Base-by-base conservation (phyloP, 1,140 invertebrate species). In the Radopholus similis region DNA sequence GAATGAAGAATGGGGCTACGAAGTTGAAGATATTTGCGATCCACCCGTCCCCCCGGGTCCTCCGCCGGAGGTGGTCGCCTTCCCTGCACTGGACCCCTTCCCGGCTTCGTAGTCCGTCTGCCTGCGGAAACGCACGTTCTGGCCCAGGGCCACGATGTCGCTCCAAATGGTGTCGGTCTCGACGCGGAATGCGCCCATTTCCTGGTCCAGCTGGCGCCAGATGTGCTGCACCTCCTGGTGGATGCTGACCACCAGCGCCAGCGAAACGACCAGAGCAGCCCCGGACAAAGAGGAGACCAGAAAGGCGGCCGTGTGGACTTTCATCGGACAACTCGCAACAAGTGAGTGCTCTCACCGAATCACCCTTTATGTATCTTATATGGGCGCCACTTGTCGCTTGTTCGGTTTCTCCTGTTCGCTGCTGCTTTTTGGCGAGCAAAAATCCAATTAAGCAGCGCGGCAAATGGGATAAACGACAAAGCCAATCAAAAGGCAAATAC, bases 261-360 rank as follows among this genome's bases (percentile, higher is more conserved):
- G 74, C 35, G 57, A 83, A 32, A 56, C 75, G 34, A 80, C 44
- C 32, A 80, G 64, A 9, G 78, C 64, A 26, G 77, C 38, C 18
- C 74, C 78, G 28, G 74, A 78, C 38, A 83, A 54, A 42, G 78
- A 70, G 35, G 81, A 83, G 30, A 80, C 78, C 58, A 80, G 57
- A 32, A 82, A 81, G n/a, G 81, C 82, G 51, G 75, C 78, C 35
- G 78, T 80, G 54, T 83, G 75, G 30, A 80, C 66, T 57, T 80
- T 78, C 78, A 80, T 80, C n/a, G n/a, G n/a, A n/a, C n/a, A n/a
- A n/a, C n/a, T n/a, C n/a, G n/a, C n/a, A n/a, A n/a, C n/a, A n/a
- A n/a, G n/a, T n/a, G n/a, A n/a, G n/a, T n/a, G n/a, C n/a, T n/a
- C n/a, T n/a, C n/a, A n/a, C n/a, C n/a, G n/a, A n/a, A n/a, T n/a